These are phyloP conservation scores for Perodicticus potto DNA, from an alignment of 2,797 vertebrate genomes.

Conservation along the genomic window DNA sequence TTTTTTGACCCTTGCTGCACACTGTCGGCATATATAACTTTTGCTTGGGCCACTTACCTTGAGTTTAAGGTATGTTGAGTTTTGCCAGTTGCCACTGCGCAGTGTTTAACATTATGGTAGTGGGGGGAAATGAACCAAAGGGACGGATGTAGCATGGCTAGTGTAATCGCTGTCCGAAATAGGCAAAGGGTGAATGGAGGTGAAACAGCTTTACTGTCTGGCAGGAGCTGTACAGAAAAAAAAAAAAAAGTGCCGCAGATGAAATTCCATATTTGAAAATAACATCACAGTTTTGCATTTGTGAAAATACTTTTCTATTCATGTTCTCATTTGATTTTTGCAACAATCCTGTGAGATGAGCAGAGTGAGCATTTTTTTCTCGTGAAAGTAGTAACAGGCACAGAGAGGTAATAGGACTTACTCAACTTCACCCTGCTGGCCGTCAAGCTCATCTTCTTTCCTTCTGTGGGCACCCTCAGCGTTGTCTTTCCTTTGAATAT, in stretches of 20 bases:
- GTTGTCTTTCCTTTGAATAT: not conserved
- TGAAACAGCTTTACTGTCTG: not conserved
- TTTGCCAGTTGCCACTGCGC: not conserved
- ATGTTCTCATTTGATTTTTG: not conserved
- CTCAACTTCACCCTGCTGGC: not conserved
- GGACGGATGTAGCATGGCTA: not conserved
- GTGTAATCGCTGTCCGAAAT: not conserved
- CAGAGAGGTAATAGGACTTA: not conserved
- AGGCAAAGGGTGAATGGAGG: not conserved
- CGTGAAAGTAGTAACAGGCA: not conserved
- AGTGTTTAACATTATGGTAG: not conserved
- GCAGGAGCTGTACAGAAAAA: not conserved
- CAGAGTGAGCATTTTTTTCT: not conserved
- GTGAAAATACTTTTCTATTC: not conserved
- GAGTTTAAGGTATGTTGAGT: not conserved
- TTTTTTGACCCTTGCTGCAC: not conserved
- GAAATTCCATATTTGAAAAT: slow-evolving; percentile 4
- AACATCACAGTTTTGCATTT: not conserved
- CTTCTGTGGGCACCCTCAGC: not conserved
- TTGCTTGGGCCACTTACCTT: not conserved
- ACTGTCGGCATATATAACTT: not conserved
- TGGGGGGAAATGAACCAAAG: not conserved
- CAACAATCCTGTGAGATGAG: not conserved
- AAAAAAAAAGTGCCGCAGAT: not conserved
- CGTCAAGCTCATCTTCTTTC: not conserved